phyloP scores from a whole-genome alignment of 2,113 vertebrate genomes.

The Leiothrix lutea region DNA sequence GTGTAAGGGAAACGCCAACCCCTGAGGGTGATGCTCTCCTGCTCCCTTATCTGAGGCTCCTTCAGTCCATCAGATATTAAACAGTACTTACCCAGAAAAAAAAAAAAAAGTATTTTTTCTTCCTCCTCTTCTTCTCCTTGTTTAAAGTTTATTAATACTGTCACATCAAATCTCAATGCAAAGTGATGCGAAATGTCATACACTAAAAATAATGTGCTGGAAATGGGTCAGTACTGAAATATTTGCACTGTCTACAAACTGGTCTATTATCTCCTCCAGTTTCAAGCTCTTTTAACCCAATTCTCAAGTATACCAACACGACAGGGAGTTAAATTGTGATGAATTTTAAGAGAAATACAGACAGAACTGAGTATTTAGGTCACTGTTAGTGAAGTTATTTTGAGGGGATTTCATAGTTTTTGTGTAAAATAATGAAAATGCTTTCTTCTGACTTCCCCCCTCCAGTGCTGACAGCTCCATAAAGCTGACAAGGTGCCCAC shows the following conservation, averaged over 20 bases:
- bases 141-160: not conserved
- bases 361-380: constrained; percentile 6
- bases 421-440: not conserved
- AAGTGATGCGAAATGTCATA: not conserved
- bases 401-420: not conserved
- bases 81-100: not conserved
- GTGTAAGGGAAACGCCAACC: not conserved
- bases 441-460: not conserved
- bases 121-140: not conserved
- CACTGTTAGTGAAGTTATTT: constrained; percentile 1
- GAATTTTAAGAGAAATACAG: not conserved
- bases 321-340: not conserved
- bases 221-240: not conserved
- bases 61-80: not conserved
- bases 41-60: not conserved
- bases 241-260: not conserved
- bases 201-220: constrained; percentile 4
- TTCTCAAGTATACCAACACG: not conserved
- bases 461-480: not conserved
- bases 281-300: not conserved
- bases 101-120: not conserved
- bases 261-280: not conserved
- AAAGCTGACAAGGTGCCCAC: not conserved
- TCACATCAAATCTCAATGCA: not conserved
- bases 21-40: not conserved